A percentile compares a stretch with the other conserved stretches of the same genome.
These are phyloP conservation scores for Tetraneura akinire DNA, from an alignment of 1,140 invertebrate species.

Conservation along the genomic window DNA sequence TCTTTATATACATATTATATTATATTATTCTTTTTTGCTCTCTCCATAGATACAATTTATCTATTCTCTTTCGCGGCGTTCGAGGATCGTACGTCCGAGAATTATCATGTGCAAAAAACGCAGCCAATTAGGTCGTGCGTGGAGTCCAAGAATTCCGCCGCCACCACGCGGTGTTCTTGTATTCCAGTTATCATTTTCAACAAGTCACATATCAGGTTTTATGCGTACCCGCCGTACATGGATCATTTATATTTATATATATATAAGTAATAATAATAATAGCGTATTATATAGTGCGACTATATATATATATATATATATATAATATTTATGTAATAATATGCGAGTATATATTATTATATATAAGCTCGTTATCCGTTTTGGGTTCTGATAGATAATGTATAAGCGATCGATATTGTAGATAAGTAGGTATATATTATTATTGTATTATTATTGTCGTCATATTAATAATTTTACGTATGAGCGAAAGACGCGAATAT, in stretches of 20 bases:
- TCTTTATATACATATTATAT: too few species aligned
- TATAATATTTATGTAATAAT: too few species aligned
- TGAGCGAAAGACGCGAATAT: not conserved
- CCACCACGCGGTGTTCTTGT: not conserved
- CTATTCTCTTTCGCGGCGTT: not conserved
- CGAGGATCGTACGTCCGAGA: not conserved
- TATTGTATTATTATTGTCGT: too few species aligned
- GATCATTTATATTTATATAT: not conserved
- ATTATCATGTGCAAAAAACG: conserved; percentile 50
- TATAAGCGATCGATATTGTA: too few species aligned
- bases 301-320: too few species aligned
- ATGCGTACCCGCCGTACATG: conserved; percentile 15
- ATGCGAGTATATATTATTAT: not conserved
- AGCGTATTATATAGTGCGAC: too few species aligned
- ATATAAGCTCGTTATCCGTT: not conserved
- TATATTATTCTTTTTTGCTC: not conserved
- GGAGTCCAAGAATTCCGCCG: conserved; percentile 35
- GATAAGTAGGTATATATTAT: too few species aligned
- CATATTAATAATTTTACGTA: too few species aligned
- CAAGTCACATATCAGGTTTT: conserved; percentile 31
- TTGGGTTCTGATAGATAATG: not conserved
- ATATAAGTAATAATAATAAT: too few species aligned
- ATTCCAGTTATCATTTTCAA: conserved; percentile 38
- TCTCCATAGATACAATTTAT: too few species aligned
- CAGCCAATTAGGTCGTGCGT: conserved; percentile 46